Conservation (phyloP, 2,888 invertebrate genomes). For the Choristoneura rosaceana region DNA sequence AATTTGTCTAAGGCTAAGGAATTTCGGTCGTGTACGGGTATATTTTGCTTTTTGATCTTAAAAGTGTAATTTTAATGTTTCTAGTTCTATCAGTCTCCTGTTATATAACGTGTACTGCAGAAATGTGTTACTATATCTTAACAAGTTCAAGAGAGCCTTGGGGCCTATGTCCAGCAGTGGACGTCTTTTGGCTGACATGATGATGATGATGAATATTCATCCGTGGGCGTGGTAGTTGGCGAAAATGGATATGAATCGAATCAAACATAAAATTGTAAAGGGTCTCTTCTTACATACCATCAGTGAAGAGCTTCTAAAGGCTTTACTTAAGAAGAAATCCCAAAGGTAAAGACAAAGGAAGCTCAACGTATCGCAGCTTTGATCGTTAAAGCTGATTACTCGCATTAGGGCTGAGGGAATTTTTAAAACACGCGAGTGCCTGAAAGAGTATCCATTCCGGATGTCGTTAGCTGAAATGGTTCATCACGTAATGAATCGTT, state of each 20-base stretch:
- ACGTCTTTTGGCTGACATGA: no score
- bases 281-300: no score
- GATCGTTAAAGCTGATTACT: slow-evolving; percentile 49
- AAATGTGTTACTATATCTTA: no score
- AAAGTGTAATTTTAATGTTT: no score
- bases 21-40: neutral
- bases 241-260: no score
- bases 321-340: slow-evolving; percentile 38
- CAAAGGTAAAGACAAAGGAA: slow-evolving; percentile 47
- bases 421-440: slow-evolving; percentile 50
- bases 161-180: no score
- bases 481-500: slow-evolving; percentile 49
- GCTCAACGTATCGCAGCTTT: slow-evolving; percentile 46
- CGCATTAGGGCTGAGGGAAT: slow-evolving; percentile 48
- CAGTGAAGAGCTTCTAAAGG: neutral
- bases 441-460: slow-evolving; percentile 49
- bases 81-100: no score
- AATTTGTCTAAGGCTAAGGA: slow-evolving; percentile 6
- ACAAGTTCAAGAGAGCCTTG: no score
- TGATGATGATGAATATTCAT: no score
- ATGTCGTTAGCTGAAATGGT: slow-evolving; percentile 53
- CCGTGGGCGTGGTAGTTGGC: no score
- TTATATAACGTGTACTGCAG: no score
- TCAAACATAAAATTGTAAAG: no score
- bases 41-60: neutral